Evolutionary conservation across 2,113 vertebrate genomes (phyloP).

Genomic region (Bombycilla garrulus): DNA sequence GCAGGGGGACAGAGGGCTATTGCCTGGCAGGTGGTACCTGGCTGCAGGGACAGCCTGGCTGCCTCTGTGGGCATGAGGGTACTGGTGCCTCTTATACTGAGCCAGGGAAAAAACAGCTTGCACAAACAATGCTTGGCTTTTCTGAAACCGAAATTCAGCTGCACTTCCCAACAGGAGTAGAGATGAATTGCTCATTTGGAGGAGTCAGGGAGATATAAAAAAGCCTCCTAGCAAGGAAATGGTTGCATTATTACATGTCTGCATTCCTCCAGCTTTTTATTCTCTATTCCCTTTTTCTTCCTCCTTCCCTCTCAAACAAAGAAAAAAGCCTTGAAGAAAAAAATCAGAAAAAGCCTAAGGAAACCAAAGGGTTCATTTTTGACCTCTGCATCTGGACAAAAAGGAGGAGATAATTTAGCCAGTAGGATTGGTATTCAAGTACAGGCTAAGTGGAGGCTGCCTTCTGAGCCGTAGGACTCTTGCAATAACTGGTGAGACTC

Average conservation of each 20-base stretch:
- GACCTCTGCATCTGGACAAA: background rate
- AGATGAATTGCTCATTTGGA: background rate
- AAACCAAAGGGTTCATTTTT: background rate
- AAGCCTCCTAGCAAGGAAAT: background rate
- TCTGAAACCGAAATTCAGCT: background rate
- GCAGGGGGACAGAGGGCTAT: background rate
- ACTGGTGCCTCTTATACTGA: background rate
- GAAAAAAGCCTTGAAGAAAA: background rate
- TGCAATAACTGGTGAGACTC: background rate
- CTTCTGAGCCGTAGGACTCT: background rate
- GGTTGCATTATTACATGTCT: background rate
- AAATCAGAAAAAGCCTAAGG: background rate
- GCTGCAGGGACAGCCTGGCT: background rate
- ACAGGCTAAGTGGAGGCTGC: background rate
- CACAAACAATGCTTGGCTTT: background rate
- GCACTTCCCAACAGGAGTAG: background rate
- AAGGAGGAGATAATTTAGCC: background rate
- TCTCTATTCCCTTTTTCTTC: background rate
- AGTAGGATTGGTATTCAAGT: background rate
- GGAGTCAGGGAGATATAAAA: background rate
- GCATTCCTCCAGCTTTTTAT: background rate
- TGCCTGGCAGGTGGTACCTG: background rate
- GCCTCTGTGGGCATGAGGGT: background rate
- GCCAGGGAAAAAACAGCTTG: background rate
- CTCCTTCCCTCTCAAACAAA: background rate